Evolutionary conservation across 2,113 vertebrate genomes (phyloP).

Genomic region (Bubo scandiacus): DNA sequence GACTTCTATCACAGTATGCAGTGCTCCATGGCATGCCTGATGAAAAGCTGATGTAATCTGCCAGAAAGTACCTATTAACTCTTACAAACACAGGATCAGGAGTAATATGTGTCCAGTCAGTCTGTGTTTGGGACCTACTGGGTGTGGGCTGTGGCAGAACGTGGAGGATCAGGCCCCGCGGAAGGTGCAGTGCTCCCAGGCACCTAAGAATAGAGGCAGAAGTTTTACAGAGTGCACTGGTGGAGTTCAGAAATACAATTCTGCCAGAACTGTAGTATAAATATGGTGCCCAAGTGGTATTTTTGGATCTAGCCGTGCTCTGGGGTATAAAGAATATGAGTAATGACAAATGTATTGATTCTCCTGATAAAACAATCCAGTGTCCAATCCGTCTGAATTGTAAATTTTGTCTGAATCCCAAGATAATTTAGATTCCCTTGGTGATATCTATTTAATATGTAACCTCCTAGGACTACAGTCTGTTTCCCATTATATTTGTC

Average conservation of each 20-base stretch:
- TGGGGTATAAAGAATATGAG: not conserved
- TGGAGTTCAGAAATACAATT: not conserved
- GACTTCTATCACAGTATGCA: not conserved
- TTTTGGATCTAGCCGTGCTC: not conserved
- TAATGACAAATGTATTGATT: not conserved
- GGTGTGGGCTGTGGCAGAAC: not conserved
- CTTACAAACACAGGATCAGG: not conserved
- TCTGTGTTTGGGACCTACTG: not conserved
- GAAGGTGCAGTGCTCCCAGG: rapidly evolving
- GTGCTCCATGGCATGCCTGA: not conserved
- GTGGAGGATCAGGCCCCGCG: not conserved
- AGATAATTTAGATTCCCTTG: not conserved
- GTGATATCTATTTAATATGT: not conserved
- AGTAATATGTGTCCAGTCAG: not conserved
- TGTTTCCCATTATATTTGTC: not conserved
- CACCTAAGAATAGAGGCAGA: not conserved
- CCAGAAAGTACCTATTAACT: not conserved
- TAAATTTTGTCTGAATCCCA: not conserved
- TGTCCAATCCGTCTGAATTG: not conserved
- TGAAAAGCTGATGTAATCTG: not conserved
- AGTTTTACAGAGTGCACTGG: not conserved
- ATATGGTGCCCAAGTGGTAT: not conserved
- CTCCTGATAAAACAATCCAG: not conserved
- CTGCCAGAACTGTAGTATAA: not conserved
- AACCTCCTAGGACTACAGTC: not conserved